A percentile compares a stretch with the other conserved stretches of the same genome.
Evolutionary conservation across 2,113 vertebrate species (phyloP).

Genomic region (Chionomys nivalis): DNA sequence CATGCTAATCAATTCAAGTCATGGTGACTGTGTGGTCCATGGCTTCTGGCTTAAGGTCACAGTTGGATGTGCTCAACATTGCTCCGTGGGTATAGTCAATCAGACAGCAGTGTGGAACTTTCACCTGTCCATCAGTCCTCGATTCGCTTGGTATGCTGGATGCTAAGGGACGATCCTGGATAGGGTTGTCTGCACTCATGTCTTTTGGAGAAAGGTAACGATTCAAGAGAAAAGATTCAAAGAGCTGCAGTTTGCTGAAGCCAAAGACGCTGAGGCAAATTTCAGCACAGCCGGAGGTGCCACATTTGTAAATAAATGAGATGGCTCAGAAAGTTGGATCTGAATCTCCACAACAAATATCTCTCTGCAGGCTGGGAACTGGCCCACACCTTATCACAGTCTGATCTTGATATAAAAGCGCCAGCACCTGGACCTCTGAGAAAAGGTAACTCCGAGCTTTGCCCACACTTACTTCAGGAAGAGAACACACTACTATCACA

Average conservation of each 20-base stretch:
- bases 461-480: accelerated
- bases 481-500: accelerated
- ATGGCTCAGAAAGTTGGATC: background rate
- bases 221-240: background rate
- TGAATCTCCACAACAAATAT: background rate
- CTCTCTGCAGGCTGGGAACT: background rate
- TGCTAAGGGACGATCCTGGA: background rate
- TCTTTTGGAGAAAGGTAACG: background rate
- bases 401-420: background rate
- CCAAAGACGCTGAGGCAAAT: background rate
- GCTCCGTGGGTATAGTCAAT: background rate
- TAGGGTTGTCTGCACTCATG: background rate
- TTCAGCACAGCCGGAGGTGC: background rate
- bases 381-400: accelerated
- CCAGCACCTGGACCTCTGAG: background rate
- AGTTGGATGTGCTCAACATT: too few species aligned
- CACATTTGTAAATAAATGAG: background rate
- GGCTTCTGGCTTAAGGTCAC: background rate
- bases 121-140: background rate
- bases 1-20: background rate
- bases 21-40: background rate
- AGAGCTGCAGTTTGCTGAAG: background rate
- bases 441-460: background rate
- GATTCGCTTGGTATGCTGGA: accelerated
- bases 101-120: accelerated